Evolutionary conservation across 2,113 vertebrate species (phyloP).

Genomic region (Nerophis lumbriciformis): DNA sequence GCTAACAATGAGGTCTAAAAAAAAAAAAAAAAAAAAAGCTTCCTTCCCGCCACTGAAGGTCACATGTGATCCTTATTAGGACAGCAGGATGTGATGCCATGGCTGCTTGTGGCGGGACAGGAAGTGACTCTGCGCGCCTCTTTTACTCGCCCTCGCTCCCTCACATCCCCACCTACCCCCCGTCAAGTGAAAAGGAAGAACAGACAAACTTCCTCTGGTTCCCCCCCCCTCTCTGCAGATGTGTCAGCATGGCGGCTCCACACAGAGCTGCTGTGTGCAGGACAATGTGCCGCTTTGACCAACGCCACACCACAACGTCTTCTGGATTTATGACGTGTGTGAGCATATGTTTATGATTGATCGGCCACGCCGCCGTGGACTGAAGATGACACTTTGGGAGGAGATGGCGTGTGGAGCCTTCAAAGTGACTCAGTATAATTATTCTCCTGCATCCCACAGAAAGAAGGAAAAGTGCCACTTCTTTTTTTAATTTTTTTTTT

Average conservation of each 20-base stretch:
- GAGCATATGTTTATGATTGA: neutral
- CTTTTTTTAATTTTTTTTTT: neutral
- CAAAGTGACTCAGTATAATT: constrained; percentile 13
- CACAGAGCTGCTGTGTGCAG: constrained; percentile 44
- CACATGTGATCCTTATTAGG: constrained; percentile 15
- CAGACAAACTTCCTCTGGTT: neutral
- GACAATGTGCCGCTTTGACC: neutral
- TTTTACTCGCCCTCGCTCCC: neutral
- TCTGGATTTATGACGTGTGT: constrained; percentile 18
- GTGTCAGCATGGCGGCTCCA: constrained; percentile 40
- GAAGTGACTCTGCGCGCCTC: constrained; percentile 47
- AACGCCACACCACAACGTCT: constrained; percentile 8
- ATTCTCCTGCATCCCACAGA: neutral
- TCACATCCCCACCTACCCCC: neutral
- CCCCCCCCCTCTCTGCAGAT: constrained; percentile 58
- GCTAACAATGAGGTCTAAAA: neutral
- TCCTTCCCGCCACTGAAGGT: constrained; percentile 21
- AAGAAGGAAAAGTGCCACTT: too few species aligned
- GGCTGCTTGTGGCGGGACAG: constrained; percentile 47
- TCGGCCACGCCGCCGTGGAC: neutral
- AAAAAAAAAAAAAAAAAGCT: constrained; percentile 21
- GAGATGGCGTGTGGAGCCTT: constrained; percentile 14
- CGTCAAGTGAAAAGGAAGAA: constrained; percentile 30
- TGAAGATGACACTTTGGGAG: constrained; percentile 21
- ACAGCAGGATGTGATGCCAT: constrained; percentile 48